Base-by-base conservation (phyloP, 2,113 vertebrate species). In the Daphoenositta chrysoptera region DNA sequence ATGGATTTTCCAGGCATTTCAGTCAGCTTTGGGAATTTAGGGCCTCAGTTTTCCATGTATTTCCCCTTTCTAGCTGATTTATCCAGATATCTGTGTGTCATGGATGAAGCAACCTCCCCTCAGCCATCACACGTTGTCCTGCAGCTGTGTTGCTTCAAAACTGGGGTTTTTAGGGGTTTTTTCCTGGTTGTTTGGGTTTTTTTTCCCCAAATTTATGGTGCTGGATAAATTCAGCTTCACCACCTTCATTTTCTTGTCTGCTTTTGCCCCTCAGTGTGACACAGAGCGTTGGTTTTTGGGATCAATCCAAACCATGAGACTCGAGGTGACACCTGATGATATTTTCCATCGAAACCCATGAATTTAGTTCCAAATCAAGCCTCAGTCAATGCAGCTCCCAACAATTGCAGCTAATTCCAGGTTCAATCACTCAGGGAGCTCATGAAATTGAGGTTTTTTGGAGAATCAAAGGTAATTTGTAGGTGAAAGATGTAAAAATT, bases 371-470 rank as follows among this genome's bases (percentile, higher is more conserved):
- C 84, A 54, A 90, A 89, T 79, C 71, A 69, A 64, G 44, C 54
- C 24, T 47, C 82, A n/a, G 53, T 35, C 84, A 60, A n/a, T 37
- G 63, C 26, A 72, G 56, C 81, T 86, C 65, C 79, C 60, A 40
- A 71, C 26, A 50, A 90, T 53, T 72, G 50, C 81, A 51, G 66
- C 71, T 92, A 83, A 93, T 94, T 92, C 83, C 78, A 48, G 90
- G 71, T 61, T 90, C 90, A 76, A 0, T 82, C 75, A 15, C 63
- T 83, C 75, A 42, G 48, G 78, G 68, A 86, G 86, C 44, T 66
- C 28, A 26, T 9, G 15, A 69, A 94, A 93, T 39, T 33, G 79
- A 60, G 48, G 31, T 15, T 90, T 95, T 60, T 68, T 27, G 35
- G 28, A 58, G 88, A 84, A 65, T n/a, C 61, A 63, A 81, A 56